phyloP scores from a whole-genome alignment of 2,888 invertebrate genomes.

The Eutolmus rufibarbis region DNA sequence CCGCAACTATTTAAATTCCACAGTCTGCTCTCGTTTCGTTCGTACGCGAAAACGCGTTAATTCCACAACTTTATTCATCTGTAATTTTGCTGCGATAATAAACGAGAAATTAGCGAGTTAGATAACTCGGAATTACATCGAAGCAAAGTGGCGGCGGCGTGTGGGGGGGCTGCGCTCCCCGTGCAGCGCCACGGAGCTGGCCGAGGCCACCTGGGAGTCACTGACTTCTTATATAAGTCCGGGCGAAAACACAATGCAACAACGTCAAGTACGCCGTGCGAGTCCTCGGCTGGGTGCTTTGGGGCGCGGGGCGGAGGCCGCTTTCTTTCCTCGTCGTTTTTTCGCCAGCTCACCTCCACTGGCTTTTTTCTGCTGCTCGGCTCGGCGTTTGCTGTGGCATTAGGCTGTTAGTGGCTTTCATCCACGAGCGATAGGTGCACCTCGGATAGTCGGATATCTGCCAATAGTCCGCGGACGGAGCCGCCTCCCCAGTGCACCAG shows the following conservation, averaged over 20 bases:
- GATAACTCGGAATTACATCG: slow-evolving; percentile 5
- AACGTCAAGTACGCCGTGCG: slow-evolving; percentile 3
- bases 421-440: neutral
- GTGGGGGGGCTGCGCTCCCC: neutral
- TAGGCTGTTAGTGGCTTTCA: slow-evolving; percentile 20
- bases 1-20: neutral
- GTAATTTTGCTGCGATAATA: neutral
- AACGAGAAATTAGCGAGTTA: slow-evolving; percentile 19
- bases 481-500: neutral
- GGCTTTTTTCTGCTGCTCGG: neutral
- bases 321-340: neutral
- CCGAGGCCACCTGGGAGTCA: slow-evolving; percentile 17
- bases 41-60: neutral
- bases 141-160: neutral
- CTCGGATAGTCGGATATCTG: neutral
- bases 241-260: neutral
- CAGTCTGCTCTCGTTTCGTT: neutral
- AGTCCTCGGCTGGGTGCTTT: neutral
- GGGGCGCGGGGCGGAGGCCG: neutral
- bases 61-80: neutral
- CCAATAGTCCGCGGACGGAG: neutral
- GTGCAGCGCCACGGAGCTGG: neutral
- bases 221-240: slow-evolving; percentile 22
- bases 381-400: neutral
- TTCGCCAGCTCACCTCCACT: neutral